Evolutionary conservation across 2,888 invertebrate species (phyloP), one percentile per base, ranked within the genome.

Genomic region (Brachycybe producta): DNA sequence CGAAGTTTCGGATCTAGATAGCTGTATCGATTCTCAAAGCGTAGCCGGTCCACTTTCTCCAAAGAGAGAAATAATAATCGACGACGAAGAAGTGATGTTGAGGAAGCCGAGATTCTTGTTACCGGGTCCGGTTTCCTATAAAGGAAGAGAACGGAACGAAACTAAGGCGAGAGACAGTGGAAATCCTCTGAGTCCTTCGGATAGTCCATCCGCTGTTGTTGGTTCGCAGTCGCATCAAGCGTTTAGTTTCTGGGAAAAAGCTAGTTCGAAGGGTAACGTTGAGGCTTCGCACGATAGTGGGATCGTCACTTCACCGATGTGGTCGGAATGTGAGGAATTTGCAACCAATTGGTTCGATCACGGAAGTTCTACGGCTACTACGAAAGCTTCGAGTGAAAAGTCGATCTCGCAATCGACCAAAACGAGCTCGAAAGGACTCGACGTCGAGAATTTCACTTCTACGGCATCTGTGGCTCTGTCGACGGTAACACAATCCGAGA

Each of bases 141-240:
- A n/a, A n/a, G n/a, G n/a, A n/a, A n/a, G n/a, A n/a, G n/a, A n/a
- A n/a, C n/a, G n/a, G n/a, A n/a, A n/a, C n/a, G n/a, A n/a, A n/a
- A n/a, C n/a, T n/a, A n/a, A n/a, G n/a, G n/a, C n/a, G n/a, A n/a
- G 46, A 21, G 46, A 46, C 35, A 46, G 46, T 34, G 46, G 46
- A 21, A 46, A 46, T 27, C 46, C 46, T 3, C 35, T 35, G 15
- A 46, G 46, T 23, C 46, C 32, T 11, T 32, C 32, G 32, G 32
- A 32, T 32, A 11, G 11, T 32, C 11, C 11, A 32, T 32, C 11
- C 32, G 32, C 11, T 32, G n/a, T 11, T 32, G 32, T 32, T n/a
- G 32, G 32, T 32, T 11, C n/a, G 32, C n/a, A n/a, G n/a, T n/a
- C n/a, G n/a, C n/a, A n/a, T n/a, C n/a, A 15, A 5, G 23, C 34